Conservation (phyloP, 2,888 invertebrate genomes). For the Microctonus hyperodae region DNA sequence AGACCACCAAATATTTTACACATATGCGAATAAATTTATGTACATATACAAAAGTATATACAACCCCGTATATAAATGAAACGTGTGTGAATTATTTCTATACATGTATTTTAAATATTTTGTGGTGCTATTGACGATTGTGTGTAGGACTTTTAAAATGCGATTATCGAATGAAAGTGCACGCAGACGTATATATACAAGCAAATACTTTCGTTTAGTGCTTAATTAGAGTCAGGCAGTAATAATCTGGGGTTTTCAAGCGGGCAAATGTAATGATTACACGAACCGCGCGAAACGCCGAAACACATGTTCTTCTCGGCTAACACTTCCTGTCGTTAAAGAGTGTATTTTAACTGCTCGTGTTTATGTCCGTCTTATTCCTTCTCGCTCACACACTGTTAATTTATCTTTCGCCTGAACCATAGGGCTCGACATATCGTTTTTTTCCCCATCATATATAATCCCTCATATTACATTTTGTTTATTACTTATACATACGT, state of each 20-base stretch:
- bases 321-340: constrained; percentile 62
- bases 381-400: constrained; percentile 19
- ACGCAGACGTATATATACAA: neutral
- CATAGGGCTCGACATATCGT: constrained; percentile 7
- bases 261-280: constrained; percentile 50
- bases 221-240: constrained; percentile 44
- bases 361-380: constrained; percentile 45
- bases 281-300: constrained; percentile 52
- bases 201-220: constrained; percentile 8
- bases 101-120: no score
- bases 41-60: neutral
- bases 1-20: neutral
- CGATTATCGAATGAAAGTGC: constrained; percentile 26
- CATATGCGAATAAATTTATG: no score
- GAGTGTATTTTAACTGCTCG: constrained; percentile 50
- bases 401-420: constrained; percentile 26
- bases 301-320: constrained; percentile 57
- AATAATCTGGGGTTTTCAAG: constrained; percentile 52
- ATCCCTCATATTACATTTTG: neutral
- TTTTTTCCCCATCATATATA: constrained; percentile 10
- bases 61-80: no score
- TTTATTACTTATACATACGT: no score
- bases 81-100: no score
- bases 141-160: constrained; percentile 23
- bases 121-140: neutral